Evolutionary conservation across 1,140 invertebrate species (phyloP), one percentile per base, ranked within the genome.

Genomic region (Drosophila parvula): DNA sequence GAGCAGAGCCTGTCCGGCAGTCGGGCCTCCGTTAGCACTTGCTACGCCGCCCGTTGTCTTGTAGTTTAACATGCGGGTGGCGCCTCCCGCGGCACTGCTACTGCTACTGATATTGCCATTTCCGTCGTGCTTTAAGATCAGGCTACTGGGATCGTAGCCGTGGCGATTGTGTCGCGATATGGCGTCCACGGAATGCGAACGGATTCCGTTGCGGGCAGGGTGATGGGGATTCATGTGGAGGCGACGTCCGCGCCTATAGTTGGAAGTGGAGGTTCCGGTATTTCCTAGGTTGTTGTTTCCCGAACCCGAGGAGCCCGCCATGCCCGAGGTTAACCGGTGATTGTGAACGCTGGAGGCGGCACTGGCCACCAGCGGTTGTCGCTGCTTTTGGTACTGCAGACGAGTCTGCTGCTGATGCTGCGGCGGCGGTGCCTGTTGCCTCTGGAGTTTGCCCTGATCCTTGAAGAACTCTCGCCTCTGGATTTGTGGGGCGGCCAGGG

Each of bases 141-240:
- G 60, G 60, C 82, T 90, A 38, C 81, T 81, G 40, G 90, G 90
- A 77, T 91, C 90, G 32, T 91, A 91, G 47, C 84, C 88, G 34
- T 84, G 76, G 18, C 90, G 85, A 47, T 90, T 83, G 32, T 84
- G 81, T 30, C 81, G 55, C 12, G 74, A 80, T 50, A 91, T 88
- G 50, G 90, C 90, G 50, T 91, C 90, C 32, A 91, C 90, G 6
- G 90, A 91, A 62, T 91, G 90, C 14, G 90, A 91, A 22, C 90
- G 86, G 22, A 90, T 41, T 14, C 70, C 82, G 34, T 44, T 51
- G 12, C 86, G 70, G 14, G 75, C 59, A 3, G 67, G 58, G 30
- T 74, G 44, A 57, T 62, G 62, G 10, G 79, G 71, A 14, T 76
- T 67, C 45, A 80, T 62, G 14, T 79, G 81, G 18, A 81, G 51